A percentile compares a stretch with the other conserved stretches of the same genome.
Evolutionary conservation across 2,797 vertebrate species (phyloP).

Genomic region (Sylvia borin): DNA sequence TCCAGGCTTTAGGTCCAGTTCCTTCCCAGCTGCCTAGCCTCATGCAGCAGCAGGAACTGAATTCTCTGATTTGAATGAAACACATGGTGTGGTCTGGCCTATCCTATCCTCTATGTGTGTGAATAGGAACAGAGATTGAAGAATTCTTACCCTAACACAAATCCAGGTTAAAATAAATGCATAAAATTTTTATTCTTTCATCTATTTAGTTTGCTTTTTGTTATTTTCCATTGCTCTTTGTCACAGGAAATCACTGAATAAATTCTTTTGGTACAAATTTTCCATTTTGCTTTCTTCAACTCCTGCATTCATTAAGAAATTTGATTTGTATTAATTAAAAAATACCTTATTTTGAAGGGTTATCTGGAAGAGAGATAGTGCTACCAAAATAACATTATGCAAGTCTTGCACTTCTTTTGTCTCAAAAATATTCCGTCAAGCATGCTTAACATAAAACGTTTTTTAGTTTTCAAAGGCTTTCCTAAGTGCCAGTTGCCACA

Average conservation of each 20-base stretch:
- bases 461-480: constrained; percentile 49
- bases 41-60: not conserved
- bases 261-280: not conserved
- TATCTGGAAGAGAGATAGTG: not conserved
- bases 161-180: not conserved
- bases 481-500: constrained; percentile 53
- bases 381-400: constrained; percentile 18
- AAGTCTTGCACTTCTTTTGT: constrained; percentile 13
- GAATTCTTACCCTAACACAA: not conserved
- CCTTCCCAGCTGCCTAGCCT: not conserved
- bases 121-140: not conserved
- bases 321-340: constrained; percentile 3
- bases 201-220: not conserved
- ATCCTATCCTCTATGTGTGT: not conserved
- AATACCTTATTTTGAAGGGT: not conserved
- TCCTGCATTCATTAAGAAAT: constrained; percentile 3
- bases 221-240: not conserved
- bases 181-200: not conserved
- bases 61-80: not conserved
- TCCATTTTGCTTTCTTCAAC: not conserved
- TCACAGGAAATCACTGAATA: not conserved
- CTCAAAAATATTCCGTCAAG: constrained; percentile 27
- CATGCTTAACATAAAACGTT: not conserved
- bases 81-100: not conserved
- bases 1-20: not conserved